These are phyloP conservation scores for Vulpes lagopus DNA, from an alignment of 2,113 vertebrate species.

Conservation along the genomic window DNA sequence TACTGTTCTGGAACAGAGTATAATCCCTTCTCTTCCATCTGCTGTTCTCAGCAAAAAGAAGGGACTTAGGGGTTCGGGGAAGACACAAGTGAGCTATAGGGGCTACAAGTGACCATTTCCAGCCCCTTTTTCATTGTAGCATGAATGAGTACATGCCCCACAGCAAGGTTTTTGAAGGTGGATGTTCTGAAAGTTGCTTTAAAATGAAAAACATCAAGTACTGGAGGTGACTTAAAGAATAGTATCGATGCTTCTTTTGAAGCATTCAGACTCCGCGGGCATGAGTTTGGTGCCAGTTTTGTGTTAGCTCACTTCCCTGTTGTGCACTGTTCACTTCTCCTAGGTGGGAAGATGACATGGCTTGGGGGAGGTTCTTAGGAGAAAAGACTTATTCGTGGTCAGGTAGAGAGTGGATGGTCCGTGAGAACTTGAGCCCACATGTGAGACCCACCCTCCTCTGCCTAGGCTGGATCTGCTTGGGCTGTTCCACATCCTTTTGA, in stretches of 20 bases:
- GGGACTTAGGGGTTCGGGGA: neutral
- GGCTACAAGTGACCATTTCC: neutral
- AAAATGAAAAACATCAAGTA: neutral
- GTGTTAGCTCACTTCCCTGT: accelerated
- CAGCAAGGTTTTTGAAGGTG: neutral
- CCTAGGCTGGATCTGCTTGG: accelerated
- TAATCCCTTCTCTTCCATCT: neutral
- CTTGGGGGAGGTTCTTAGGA: neutral
- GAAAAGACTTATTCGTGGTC: neutral
- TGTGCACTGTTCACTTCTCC: neutral
- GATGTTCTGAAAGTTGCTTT: neutral
- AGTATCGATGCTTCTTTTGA: neutral
- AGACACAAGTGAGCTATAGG: accelerated
- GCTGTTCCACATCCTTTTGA: neutral
- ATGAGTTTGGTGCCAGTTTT: accelerated
- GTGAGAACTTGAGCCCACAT: too few relatives aligned
- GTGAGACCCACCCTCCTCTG: accelerated
- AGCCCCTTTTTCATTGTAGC: neutral
- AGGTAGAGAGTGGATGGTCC: neutral
- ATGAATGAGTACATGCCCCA: neutral
- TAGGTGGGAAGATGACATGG: too few relatives aligned
- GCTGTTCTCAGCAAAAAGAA: neutral
- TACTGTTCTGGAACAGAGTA: neutral
- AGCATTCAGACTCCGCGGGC: neutral
- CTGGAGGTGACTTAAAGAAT: neutral